Evolutionary conservation across 1,140 invertebrate species (phyloP), one percentile per base, ranked within the genome.

Genomic region (Globodera rostochiensis): DNA sequence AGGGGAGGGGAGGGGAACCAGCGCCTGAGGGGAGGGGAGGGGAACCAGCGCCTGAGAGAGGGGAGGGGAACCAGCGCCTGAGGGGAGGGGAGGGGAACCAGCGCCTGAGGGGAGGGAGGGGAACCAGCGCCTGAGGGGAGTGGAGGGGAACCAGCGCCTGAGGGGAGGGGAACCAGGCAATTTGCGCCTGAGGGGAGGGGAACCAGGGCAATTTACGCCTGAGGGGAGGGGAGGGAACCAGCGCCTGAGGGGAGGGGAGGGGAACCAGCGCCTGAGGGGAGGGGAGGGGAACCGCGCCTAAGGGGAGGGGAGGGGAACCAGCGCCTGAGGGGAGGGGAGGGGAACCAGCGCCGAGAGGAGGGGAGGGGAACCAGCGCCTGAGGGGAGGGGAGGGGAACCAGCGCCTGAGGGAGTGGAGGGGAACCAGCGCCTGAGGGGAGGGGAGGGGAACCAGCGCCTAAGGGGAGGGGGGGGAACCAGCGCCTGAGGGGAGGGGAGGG

Each of bases 231-330:
- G n/a, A n/a, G n/a, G n/a, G n/a, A n/a, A n/a, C n/a, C n/a, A n/a
- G n/a, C n/a, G n/a, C n/a, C n/a, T n/a, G n/a, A n/a, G n/a, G n/a
- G n/a, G n/a, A n/a, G n/a, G n/a, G n/a, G n/a, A n/a, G n/a, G n/a
- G 25, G 25, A 25, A 25, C 25, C 25, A 25, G 47, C 69, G 78
- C 64, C 85, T 87, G 66, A 60, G 36, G 36, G 36, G 36, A 36
- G 36, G 36, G 49, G 78, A 90, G n/a, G n/a, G n/a, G n/a, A n/a
- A 91, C 15, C 80, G 85, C 66, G 81, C 57, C 85, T 87, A n/a
- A n/a, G n/a, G n/a, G n/a, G 36, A 36, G 36, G 36, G 36, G 36
- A 36, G 36, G 36, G 25, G 25, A 36, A 36, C 25, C 25, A 36
- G 25, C 25, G 0, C 25, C 25, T 2, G 25, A 36, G 25, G 2